Conservation (phyloP, 2,888 invertebrate genomes). For the Sinentomon sp. region DNA sequence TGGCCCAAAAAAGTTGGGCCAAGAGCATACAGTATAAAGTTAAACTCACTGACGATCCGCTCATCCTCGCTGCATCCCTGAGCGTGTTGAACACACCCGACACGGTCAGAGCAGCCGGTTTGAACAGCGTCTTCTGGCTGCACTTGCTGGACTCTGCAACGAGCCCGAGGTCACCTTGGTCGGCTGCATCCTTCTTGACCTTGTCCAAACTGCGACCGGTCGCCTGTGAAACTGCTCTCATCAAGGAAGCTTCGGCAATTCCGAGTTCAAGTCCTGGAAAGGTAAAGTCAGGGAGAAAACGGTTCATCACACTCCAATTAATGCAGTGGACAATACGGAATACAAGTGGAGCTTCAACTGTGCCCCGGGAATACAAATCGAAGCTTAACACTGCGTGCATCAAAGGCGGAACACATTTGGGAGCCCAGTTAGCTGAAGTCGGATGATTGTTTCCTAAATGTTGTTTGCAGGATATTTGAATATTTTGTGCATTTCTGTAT, state of each 20-base stretch:
- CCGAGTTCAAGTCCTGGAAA: slow-evolving; percentile 43
- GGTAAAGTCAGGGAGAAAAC: slow-evolving; percentile 3
- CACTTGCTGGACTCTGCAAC: slow-evolving; percentile 62
- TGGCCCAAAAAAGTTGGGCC: slow-evolving; percentile 1
- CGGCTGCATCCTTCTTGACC: slow-evolving; percentile 39
- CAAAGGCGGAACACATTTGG: no score
- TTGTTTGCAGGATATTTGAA: no score
- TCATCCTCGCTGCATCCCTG: slow-evolving; percentile 58
- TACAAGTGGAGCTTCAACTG: no score
- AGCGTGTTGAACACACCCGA: slow-evolving; percentile 49
- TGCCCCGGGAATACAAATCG: no score
- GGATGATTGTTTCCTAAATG: no score
- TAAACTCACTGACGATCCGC: slow-evolving; percentile 36
- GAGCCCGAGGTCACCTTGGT: slow-evolving; percentile 62
- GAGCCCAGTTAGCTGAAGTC: no score
- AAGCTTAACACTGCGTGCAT: no score
- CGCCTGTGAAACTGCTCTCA: slow-evolving; percentile 75
- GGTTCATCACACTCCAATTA: no score
- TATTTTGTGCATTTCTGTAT: no score
- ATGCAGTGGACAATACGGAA: no score
- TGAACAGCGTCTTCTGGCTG: slow-evolving; percentile 64
- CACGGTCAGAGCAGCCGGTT: slow-evolving; percentile 47
- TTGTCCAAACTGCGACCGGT: slow-evolving; percentile 61
- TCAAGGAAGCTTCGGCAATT: slow-evolving; percentile 75
- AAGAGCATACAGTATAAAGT: no score